These are phyloP conservation scores for Chironomus tepperi DNA, from an alignment of 1,140 invertebrate species.

Conservation along the genomic window DNA sequence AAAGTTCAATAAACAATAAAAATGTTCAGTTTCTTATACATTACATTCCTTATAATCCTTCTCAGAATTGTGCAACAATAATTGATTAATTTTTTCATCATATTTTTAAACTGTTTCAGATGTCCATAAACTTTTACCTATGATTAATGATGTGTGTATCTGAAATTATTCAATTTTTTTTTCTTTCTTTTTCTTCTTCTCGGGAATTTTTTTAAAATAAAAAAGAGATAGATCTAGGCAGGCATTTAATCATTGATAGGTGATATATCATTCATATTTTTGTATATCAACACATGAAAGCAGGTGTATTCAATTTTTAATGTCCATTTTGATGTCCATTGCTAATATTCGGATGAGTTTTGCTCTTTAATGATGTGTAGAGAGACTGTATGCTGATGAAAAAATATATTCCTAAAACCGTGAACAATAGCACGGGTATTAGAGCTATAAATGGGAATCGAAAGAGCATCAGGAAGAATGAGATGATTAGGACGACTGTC, in stretches of 20 bases:
- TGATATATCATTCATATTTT: background rate
- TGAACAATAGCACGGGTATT: background rate
- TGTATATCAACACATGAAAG: background rate
- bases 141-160: background rate
- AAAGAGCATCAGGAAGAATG: background rate
- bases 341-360: background rate
- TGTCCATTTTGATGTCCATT: background rate
- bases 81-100: constrained; percentile 15
- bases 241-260: background rate
- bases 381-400: background rate
- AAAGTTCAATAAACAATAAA: too few species aligned
- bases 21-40: background rate
- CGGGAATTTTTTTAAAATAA: background rate
- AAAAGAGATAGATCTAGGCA: background rate
- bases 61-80: background rate
- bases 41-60: constrained; percentile 13
- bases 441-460: background rate
- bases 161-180: background rate
- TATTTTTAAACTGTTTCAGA: constrained; percentile 5
- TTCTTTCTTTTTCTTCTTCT: too few species aligned
- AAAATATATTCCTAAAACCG: background rate
- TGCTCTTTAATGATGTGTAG: background rate
- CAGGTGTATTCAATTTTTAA: background rate
- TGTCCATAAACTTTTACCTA: background rate
- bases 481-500: background rate